Conservation (phyloP, 2,888 invertebrate species). For the Ptilodon capucinus region DNA sequence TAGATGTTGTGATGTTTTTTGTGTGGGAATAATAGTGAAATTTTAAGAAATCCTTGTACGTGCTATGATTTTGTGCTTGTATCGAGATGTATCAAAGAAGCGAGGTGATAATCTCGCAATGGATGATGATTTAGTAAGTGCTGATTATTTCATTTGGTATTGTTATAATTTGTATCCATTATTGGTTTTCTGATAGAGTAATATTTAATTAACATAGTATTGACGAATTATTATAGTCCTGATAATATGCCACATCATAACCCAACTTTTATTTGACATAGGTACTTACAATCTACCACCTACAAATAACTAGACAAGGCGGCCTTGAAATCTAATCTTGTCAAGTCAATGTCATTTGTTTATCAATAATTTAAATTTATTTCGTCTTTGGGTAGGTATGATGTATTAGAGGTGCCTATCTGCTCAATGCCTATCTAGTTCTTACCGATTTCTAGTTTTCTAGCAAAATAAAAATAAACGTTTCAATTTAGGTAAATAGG, state of each 20-base stretch:
- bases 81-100: conserved; percentile 36
- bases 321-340: conserved; percentile 81
- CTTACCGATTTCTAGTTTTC: no score
- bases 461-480: no score
- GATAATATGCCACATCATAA: conserved; percentile 56
- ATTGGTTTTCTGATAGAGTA: no score
- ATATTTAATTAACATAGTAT: no score
- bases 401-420: no score
- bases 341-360: conserved; percentile 75
- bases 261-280: conserved; percentile 60
- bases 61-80: conserved; percentile 29
- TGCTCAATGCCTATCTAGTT: no score
- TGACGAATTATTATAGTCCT: no score
- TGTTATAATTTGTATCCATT: no score
- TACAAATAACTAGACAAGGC: conserved; percentile 54
- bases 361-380: conserved; percentile 54
- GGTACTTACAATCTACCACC: conserved; percentile 16
- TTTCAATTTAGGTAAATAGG: no score
- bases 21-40: conserved; percentile 15
- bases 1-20: conserved; percentile 25
- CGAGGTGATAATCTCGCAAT: conserved; percentile 53
- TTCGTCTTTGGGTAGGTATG: conserved; percentile 17
- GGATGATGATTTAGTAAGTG: conserved; percentile 50
- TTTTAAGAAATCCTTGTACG: conserved; percentile 8
- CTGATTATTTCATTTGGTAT: not conserved